These are phyloP conservation scores for Argyresthia goedartella DNA, from an alignment of 2,888 invertebrate species.

Conservation along the genomic window DNA sequence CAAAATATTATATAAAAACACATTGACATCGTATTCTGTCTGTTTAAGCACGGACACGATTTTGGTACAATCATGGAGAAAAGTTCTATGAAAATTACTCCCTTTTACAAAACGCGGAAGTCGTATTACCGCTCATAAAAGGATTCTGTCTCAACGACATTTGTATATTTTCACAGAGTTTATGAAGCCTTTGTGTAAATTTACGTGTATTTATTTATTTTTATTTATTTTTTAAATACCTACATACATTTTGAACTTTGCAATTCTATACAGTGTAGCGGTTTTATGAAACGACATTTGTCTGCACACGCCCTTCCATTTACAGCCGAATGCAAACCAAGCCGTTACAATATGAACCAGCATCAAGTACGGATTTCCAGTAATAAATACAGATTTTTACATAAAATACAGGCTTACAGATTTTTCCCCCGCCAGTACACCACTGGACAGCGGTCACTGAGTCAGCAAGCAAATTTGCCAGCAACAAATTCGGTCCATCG, in stretches of 20 bases:
- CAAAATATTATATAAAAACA: conserved; percentile 56
- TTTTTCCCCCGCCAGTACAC: conserved; percentile 27
- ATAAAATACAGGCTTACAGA: background rate
- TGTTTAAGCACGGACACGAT: conserved; percentile 55
- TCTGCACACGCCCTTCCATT: too few species aligned
- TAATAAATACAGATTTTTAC: too few species aligned
- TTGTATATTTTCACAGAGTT: too few species aligned
- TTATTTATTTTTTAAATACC: conserved; percentile 4
- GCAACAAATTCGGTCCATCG: conserved; percentile 56
- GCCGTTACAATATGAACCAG: too few species aligned
- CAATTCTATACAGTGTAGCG: too few species aligned
- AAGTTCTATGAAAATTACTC: conserved; percentile 16
- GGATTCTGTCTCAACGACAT: too few species aligned
- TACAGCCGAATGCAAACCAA: too few species aligned
- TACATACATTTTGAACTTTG: background rate
- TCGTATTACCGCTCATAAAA: too few species aligned
- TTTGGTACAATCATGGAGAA: conserved; percentile 28
- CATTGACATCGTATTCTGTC: conserved; percentile 32
- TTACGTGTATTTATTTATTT: conserved; percentile 4
- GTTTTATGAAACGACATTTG: too few species aligned
- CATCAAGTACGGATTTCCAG: too few species aligned
- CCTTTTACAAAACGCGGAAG: conserved; percentile 1
- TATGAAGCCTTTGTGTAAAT: background rate
- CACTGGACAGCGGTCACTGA: conserved; percentile 32
- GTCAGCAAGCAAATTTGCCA: conserved; percentile 55